A percentile compares a stretch with the other conserved stretches of the same genome.
Evolutionary conservation across 2,888 invertebrate species (phyloP).

Genomic region (Synanthedon formicaeformis): DNA sequence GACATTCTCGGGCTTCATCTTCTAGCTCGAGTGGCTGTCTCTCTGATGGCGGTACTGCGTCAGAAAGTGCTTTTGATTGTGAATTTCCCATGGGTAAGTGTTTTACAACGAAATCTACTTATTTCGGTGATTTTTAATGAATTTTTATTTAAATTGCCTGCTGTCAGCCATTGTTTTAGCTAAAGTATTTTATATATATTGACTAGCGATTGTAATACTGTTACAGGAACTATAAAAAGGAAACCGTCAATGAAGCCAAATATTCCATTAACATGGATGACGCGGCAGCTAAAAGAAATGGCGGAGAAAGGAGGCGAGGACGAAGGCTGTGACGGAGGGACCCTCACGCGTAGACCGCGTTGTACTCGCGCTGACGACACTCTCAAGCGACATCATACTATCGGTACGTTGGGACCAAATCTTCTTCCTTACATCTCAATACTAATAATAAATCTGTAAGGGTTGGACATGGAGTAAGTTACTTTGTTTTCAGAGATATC

Average conservation of each 20-base stretch:
- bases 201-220: neutral
- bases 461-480: no score
- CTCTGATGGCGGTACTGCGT: slow-evolving; percentile 79
- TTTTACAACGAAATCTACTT: neutral
- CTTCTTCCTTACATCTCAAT: no score
- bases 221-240: slow-evolving; percentile 85
- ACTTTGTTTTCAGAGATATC: no score
- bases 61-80: slow-evolving; percentile 80
- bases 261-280: slow-evolving; percentile 90
- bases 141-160: slow-evolving; percentile 3
- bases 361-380: slow-evolving; percentile 39
- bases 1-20: slow-evolving; percentile 83
- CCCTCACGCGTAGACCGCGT: slow-evolving; percentile 67
- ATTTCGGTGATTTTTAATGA: neutral
- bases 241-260: slow-evolving; percentile 94
- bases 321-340: slow-evolving; percentile 66
- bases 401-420: slow-evolving; percentile 17
- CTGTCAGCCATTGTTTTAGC: no score
- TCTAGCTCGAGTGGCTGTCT: slow-evolving; percentile 89
- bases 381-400: slow-evolving; percentile 44
- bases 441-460: no score
- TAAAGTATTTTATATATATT: no score
- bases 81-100: slow-evolving; percentile 78
- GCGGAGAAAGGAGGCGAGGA: slow-evolving; percentile 73
- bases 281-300: slow-evolving; percentile 89